These are phyloP conservation scores for Percopsis transmontana DNA, from an alignment of 2,113 vertebrate species.

Conservation along the genomic window DNA sequence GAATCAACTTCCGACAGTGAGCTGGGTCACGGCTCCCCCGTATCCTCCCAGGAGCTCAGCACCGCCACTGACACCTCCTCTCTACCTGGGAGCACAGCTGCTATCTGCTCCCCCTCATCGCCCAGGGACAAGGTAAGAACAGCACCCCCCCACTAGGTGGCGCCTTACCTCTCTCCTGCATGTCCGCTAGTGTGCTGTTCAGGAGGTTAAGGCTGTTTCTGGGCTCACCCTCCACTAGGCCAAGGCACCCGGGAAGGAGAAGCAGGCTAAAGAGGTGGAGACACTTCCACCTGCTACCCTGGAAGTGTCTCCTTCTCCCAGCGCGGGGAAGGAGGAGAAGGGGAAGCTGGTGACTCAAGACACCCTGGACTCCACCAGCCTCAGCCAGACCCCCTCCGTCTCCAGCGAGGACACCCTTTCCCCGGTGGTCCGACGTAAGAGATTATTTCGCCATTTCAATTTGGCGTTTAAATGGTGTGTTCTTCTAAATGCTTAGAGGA, in stretches of 20 bases:
- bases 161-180: not conserved
- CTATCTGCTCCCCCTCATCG: constrained; percentile 75
- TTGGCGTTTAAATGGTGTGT: no score
- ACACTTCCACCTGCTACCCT: constrained; percentile 28
- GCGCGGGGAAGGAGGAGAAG: constrained; percentile 46
- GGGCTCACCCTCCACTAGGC: constrained; percentile 33
- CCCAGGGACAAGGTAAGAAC: constrained; percentile 67
- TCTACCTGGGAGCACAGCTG: constrained; percentile 71
- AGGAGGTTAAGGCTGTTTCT: not conserved
- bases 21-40: constrained; percentile 53
- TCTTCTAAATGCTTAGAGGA: not conserved
- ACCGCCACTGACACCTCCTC: constrained; percentile 74
- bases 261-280: constrained; percentile 49
- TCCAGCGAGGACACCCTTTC: constrained; percentile 76
- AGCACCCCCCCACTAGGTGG: not conserved
- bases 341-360: constrained; percentile 70
- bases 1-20: constrained; percentile 77
- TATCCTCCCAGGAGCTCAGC: constrained; percentile 73
- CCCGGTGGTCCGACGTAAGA: constrained; percentile 68
- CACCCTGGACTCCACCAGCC: constrained; percentile 71
- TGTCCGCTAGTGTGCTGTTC: not conserved
- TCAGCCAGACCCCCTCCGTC: constrained; percentile 74
- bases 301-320: constrained; percentile 29
- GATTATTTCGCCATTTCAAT: no score
- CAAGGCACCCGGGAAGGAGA: constrained; percentile 48